These are phyloP conservation scores for Pogonophryne albipinna DNA, from an alignment of 2,797 vertebrate genomes.

Conservation along the genomic window DNA sequence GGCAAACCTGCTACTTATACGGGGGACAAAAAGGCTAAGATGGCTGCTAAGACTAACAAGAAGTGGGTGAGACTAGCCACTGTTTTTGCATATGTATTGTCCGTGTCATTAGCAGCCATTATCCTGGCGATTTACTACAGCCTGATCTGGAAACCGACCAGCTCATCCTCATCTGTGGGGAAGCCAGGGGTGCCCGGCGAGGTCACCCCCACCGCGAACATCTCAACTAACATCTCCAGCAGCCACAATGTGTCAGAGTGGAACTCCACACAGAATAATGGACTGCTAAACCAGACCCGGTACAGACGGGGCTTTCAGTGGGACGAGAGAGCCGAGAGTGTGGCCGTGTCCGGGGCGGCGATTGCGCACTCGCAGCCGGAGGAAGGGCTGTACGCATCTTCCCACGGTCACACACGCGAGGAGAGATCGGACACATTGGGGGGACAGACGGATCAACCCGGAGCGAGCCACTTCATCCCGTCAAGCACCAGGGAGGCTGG, in stretches of 20 bases:
- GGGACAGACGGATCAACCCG: conserved; percentile 38
- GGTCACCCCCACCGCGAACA: conserved; percentile 63
- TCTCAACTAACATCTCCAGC: conserved; percentile 66
- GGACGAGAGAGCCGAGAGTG: conserved; percentile 56
- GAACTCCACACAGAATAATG: conserved; percentile 77
- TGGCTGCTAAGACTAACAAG: conserved; percentile 99
- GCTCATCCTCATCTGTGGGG: conserved; percentile 72
- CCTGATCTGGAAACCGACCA: conserved; percentile 94
- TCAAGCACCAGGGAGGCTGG: conserved; percentile 31
- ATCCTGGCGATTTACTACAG: conserved; percentile 98
- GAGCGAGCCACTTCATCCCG: conserved; percentile 31
- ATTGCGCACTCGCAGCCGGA: conserved; percentile 65
- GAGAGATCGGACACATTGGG: conserved; percentile 52
- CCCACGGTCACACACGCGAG: conserved; percentile 56
- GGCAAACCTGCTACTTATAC: conserved; percentile 98
- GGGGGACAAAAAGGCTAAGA: conserved; percentile 99
- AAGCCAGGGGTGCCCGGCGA: conserved; percentile 58
- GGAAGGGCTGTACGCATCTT: conserved; percentile 63
- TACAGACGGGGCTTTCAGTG: conserved; percentile 60
- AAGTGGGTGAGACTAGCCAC: conserved; percentile 99
- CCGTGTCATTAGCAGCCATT: conserved; percentile 97
- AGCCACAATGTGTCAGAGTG: conserved; percentile 73
- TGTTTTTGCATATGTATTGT: conserved; percentile 97
- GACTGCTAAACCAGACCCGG: conserved; percentile 57
- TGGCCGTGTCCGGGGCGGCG: conserved; percentile 45